Conservation (phyloP, 2,113 vertebrate species). For the Rhodinocichla rosea region DNA sequence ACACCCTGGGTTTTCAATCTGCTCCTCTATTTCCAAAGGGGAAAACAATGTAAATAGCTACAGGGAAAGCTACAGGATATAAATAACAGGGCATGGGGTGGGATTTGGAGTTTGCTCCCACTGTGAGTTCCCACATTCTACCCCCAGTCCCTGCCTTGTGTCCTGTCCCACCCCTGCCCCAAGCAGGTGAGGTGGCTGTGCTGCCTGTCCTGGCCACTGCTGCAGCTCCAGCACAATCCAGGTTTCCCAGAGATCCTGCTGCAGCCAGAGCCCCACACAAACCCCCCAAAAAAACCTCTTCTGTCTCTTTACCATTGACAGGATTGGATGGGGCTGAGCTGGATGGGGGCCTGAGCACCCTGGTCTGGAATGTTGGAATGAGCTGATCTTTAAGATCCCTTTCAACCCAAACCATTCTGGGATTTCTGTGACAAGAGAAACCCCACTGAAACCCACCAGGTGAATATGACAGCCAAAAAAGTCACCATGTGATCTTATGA, state of each 20-base stretch:
- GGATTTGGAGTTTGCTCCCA: neutral
- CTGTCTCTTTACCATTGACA: accelerated
- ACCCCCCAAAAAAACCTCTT: neutral
- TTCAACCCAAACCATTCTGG: neutral
- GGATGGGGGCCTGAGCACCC: neutral
- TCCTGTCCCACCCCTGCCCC: neutral
- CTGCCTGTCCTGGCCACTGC: neutral
- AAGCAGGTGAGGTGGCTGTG: neutral
- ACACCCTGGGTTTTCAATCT: constrained; percentile 58
- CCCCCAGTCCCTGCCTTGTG: neutral
- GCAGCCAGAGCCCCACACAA: neutral
- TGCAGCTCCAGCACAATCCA: neutral
- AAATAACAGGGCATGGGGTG: neutral
- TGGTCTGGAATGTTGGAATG: neutral
- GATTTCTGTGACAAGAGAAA: neutral
- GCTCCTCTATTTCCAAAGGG: neutral
- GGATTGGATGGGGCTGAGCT: neutral
- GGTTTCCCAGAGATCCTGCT: neutral
- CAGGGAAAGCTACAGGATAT: neutral
- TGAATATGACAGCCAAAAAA: accelerated
- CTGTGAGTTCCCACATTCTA: neutral
- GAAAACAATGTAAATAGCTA: constrained; percentile 21
- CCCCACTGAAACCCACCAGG: neutral
- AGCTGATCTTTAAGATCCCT: neutral
- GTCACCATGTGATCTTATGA: accelerated